Evolutionary conservation across 2,797 vertebrate genomes (phyloP).

Genomic region (Myotis pilosus): DNA sequence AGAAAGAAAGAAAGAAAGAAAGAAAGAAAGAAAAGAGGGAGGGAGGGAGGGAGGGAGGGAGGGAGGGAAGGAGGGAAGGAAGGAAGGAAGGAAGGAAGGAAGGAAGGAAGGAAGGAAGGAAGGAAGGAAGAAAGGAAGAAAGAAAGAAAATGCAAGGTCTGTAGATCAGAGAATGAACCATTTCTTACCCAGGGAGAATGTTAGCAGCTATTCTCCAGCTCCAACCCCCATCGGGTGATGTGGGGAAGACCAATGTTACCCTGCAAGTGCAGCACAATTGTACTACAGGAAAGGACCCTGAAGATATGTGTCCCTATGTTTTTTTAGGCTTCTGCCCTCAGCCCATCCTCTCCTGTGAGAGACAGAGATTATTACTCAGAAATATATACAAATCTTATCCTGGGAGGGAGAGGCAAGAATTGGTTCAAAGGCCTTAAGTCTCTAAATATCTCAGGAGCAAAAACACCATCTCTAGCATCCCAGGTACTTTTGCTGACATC

Average conservation of each 20-base stretch:
- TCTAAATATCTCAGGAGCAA: not conserved
- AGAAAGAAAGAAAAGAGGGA: no score
- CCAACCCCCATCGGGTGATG: accelerated
- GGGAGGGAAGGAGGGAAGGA: no score
- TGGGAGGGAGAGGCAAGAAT: not conserved
- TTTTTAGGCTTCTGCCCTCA: not conserved
- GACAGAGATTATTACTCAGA: not conserved
- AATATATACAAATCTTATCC: not conserved
- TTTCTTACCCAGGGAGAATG: not conserved
- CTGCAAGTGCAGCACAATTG: not conserved
- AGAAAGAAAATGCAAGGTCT: not conserved
- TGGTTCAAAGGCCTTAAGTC: not conserved
- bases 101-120: no score
- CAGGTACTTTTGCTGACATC: not conserved
- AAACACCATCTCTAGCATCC: not conserved
- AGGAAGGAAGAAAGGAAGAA: no score
- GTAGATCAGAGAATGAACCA: not conserved
- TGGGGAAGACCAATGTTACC: not conserved
- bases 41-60: no score
- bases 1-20: no score
- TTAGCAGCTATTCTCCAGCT: not conserved
- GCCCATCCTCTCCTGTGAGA: not conserved
- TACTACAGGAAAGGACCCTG: not conserved
- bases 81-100: no score
- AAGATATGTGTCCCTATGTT: not conserved